Evolutionary conservation across 2,888 invertebrate species (phyloP).

Genomic region (Mycalesis mineus): DNA sequence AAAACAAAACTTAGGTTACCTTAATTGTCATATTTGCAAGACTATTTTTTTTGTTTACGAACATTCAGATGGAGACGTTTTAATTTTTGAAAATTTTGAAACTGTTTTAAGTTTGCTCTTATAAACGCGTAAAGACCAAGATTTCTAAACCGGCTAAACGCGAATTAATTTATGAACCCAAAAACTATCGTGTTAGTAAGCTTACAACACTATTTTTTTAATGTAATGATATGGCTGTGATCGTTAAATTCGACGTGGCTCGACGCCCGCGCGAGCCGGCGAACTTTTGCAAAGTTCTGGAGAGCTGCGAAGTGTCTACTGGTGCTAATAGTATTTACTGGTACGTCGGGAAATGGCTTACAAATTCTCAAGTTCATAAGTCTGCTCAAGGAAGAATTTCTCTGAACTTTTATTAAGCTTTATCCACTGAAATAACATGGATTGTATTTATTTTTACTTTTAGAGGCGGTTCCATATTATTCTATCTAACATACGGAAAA

Average conservation of each 20-base stretch:
- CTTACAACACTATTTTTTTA: conserved; percentile 41
- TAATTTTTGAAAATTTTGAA: no score
- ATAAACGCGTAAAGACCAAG: no score
- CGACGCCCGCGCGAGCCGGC: conserved; percentile 13
- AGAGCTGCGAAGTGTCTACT: background rate
- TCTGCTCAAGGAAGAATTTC: conserved; percentile 34
- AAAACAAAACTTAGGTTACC: no score
- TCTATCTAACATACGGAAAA: no score
- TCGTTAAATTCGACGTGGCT: conserved; percentile 48
- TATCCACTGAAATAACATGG: background rate
- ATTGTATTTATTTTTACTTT: conserved; percentile 25
- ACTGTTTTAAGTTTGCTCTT: no score
- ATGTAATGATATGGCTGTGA: conserved; percentile 60
- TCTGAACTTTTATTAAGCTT: conserved; percentile 14
- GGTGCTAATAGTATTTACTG: background rate
- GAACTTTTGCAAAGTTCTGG: conserved; percentile 9
- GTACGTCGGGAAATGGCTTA: conserved; percentile 18
- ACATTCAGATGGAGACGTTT: no score
- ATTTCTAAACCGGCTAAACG: background rate
- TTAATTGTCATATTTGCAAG: no score
- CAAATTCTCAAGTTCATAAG: conserved; percentile 41
- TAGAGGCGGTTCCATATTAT: no score
- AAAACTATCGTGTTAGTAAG: conserved; percentile 35
- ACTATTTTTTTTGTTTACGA: no score
- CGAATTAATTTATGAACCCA: conserved; percentile 6